A percentile compares a stretch with the other conserved stretches of the same genome.
phyloP scores from a whole-genome alignment of 2,888 invertebrate species.

The Axea sp. region DNA sequence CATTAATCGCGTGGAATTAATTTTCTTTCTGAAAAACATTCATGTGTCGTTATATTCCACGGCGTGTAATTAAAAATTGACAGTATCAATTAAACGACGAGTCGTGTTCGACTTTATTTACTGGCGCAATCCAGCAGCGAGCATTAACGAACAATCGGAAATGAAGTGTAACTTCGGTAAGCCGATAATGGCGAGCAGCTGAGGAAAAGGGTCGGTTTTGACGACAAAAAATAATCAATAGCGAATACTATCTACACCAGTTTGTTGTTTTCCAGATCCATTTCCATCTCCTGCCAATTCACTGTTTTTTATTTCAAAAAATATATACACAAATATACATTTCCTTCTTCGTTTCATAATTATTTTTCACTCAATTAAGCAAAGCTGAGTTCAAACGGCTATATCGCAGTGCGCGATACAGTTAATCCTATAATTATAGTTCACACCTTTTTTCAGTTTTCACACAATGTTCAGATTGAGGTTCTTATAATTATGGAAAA shows the following conservation, averaged over 20 bases:
- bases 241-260: slow-evolving; percentile 15
- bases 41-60: background rate
- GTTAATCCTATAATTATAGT: too few species aligned
- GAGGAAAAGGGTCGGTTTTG: slow-evolving; percentile 40
- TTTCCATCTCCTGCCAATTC: too few species aligned
- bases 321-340: too few species aligned
- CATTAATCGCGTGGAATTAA: too few species aligned
- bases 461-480: too few species aligned
- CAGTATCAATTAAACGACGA: slow-evolving; percentile 49
- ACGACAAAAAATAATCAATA: slow-evolving; percentile 59
- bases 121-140: slow-evolving; percentile 17
- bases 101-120: slow-evolving; percentile 38
- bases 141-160: slow-evolving; percentile 61
- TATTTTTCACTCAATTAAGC: background rate
- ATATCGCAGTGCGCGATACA: too few species aligned
- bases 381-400: too few species aligned
- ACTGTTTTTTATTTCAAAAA: too few species aligned
- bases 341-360: background rate
- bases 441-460: too few species aligned
- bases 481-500: too few species aligned
- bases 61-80: slow-evolving; percentile 41
- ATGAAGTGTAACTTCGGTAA: slow-evolving; percentile 62
- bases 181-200: slow-evolving; percentile 59
- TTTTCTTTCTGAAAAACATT: background rate
- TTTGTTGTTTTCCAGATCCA: slow-evolving; percentile 32